Conservation (phyloP, 1,140 invertebrate species). For the Meloidogyne chitwoodi region DNA sequence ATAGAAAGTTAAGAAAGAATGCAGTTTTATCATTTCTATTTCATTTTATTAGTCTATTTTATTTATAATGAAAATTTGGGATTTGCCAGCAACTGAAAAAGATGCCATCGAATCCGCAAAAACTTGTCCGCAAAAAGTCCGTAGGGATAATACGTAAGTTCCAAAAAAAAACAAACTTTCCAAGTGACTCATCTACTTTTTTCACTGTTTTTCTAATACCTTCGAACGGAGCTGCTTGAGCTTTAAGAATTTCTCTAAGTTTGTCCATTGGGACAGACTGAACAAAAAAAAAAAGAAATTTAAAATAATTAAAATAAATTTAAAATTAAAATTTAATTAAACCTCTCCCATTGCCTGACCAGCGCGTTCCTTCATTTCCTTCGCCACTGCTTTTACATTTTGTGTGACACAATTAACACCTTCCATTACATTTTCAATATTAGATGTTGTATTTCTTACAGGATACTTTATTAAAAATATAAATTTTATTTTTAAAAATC, state of each 20-base stretch:
- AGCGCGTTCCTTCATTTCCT: slow-evolving; percentile 28
- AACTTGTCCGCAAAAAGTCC: too few species aligned
- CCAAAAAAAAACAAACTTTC: slow-evolving; percentile 16
- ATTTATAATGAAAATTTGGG: too few species aligned
- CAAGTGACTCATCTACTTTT: slow-evolving; percentile 34
- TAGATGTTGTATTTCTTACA: slow-evolving; percentile 33
- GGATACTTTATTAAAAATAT: slow-evolving; percentile 22
- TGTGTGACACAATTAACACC: slow-evolving; percentile 37
- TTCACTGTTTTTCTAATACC: slow-evolving; percentile 25
- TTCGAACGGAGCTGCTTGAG: slow-evolving; percentile 21
- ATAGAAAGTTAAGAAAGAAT: too few species aligned
- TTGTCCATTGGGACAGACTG: slow-evolving; percentile 27
- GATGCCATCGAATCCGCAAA: too few species aligned
- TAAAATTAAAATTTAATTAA: too few species aligned
- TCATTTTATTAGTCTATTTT: too few species aligned
- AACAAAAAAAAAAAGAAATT: neutral
- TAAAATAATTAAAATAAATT: neutral
- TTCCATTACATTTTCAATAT: slow-evolving; percentile 30
- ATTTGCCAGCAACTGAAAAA: too few species aligned
- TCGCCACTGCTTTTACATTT: slow-evolving; percentile 18
- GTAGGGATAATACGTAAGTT: too few species aligned
- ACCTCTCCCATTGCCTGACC: neutral
- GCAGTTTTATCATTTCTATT: too few species aligned
- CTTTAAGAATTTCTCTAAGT: slow-evolving; percentile 15
- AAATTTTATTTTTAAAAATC: neutral